Base-by-base conservation (phyloP, 2,797 vertebrate species). In the Fistularia commersonii region DNA sequence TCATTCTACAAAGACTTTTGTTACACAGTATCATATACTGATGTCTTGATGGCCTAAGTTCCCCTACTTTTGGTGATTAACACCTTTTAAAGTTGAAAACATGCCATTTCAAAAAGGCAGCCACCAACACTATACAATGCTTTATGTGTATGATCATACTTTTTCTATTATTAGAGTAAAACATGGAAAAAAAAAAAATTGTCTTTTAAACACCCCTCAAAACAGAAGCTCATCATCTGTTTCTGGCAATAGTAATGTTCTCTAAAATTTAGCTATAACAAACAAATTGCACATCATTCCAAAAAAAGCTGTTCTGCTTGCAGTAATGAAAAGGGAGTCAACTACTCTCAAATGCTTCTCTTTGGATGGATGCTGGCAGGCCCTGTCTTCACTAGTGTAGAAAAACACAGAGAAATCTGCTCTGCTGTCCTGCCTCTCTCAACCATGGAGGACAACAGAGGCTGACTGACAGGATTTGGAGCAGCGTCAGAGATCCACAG, bases 401-500 rank as follows among this genome's bases (percentile, higher is more conserved):
- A 69, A 71, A 76, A 83, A 86, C 80, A 84, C 67, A 71, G 79
- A 64, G 73, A 82, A 83, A 87, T 86, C 76, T 86, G 85, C 81
- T 86, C 80, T 74, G 83, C 83, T 87, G 86, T 88, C 84, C 79
- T 80, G 81, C 80, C 77, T 66, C 83, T 76, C 77, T 84, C 83
- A 84, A 79, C 82, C 78, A 81, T 84, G 76, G 81, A 80, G 74
- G 83, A 85, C 77, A 79, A 74, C 77, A 64, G 78, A 72, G 77
- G 76, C 81, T 87, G 84, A 89, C 73, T 89, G 88, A 89, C 87
- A 84, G 82, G 57, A 72, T 82, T 85, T 90, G 88, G 88, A 90
- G 80, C 75, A 59, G 71, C 66, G 73, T 87, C 75, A 80, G 83
- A 79, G 73, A 76, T 72, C 71, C 47, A 49, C 61, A 78, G 84